Evolutionary conservation across 2,113 vertebrate genomes (phyloP), one percentile per base, ranked within the genome.

Genomic region (Albula glossodonta): DNA sequence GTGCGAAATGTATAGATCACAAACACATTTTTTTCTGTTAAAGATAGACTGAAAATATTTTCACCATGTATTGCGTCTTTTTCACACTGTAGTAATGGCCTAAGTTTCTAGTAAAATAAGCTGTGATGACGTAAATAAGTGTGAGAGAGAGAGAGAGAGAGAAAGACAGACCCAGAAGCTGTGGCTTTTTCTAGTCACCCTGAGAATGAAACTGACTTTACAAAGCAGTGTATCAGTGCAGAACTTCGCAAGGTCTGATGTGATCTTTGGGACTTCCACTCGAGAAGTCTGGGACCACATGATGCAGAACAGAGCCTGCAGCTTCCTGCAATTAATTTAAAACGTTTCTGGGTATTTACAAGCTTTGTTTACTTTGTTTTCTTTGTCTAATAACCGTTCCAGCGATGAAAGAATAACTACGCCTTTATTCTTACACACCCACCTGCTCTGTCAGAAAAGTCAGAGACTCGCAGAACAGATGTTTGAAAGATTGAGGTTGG

Each of bases 111-210:
- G 19, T 85, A 51, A 77, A 60, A 53, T 41, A 41, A 85, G 81
- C 31, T 81, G 12, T 80, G 84, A 81, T 80, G n/a, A 85, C 80
- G 77, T 63, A 70, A 70, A 70, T n/a, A 22, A 31, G 25, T 8
- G 12, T 9, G 53, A 56, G 53, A 56, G 53, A 79, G 52, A 60
- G 53, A 60, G 77, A 48, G 13, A 9, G 53, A 9, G 53, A 63
- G 77, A 85, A 51, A 85, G 63, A 85, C 41, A 80, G 78, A 57
- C 84, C 84, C 66, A 17, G 78, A 81, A 78, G 78, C 60, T 85
- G 84, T 80, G 84, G 84, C 56, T 85, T 81, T 17, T 53, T 63
- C 81, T 85, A 53, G 56, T 80, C 78, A 81, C 84, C 17, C 84
- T 66, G 49, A 80, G 84, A 57, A 41, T 85, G 84, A 85, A 80